Percentiles rank a stretch among this genome's conserved stretches.
These are phyloP conservation scores for Drosophila neocordata DNA, from an alignment of 1,140 invertebrate species.

Conservation along the genomic window DNA sequence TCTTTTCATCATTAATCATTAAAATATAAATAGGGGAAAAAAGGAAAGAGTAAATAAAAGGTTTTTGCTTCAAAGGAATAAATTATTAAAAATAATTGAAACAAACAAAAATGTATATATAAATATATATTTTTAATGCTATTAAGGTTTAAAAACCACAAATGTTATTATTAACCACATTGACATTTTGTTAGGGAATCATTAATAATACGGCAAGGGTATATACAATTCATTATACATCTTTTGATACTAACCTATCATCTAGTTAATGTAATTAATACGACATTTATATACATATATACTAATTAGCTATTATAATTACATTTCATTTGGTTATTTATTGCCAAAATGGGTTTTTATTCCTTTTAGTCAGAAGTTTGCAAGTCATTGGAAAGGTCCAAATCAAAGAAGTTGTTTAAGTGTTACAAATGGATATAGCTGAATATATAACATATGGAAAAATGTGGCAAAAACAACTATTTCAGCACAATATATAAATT, in stretches of 20 bases:
- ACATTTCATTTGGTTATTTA: background rate
- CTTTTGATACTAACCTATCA: background rate
- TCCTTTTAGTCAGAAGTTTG: background rate
- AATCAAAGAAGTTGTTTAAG: too few relatives aligned
- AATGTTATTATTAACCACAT: background rate
- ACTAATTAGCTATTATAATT: constrained; percentile 1
- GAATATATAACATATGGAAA: too few relatives aligned
- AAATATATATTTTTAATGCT: constrained; percentile 35
- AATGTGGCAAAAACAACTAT: too few relatives aligned
- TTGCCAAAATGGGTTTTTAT: background rate
- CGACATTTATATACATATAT: constrained; percentile 29
- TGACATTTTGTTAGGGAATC: constrained; percentile 54
- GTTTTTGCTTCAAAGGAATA: background rate
- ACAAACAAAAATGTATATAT: constrained; percentile 26
- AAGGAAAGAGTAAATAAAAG: too few relatives aligned
- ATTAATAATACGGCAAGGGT: constrained; percentile 63
- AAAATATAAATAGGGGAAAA: too few relatives aligned
- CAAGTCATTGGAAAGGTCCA: too few relatives aligned
- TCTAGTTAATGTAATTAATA: constrained; percentile 44
- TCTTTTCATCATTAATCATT: too few relatives aligned
- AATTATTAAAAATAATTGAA: constrained; percentile 73
- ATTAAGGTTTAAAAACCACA: constrained; percentile 28
- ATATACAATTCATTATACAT: constrained; percentile 61
- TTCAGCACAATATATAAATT: too few relatives aligned
- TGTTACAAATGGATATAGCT: too few relatives aligned